Percentiles rank a stretch among this genome's conserved stretches.
Evolutionary conservation across 1,140 invertebrate genomes (phyloP).

Genomic region (Streblospio benedicti): DNA sequence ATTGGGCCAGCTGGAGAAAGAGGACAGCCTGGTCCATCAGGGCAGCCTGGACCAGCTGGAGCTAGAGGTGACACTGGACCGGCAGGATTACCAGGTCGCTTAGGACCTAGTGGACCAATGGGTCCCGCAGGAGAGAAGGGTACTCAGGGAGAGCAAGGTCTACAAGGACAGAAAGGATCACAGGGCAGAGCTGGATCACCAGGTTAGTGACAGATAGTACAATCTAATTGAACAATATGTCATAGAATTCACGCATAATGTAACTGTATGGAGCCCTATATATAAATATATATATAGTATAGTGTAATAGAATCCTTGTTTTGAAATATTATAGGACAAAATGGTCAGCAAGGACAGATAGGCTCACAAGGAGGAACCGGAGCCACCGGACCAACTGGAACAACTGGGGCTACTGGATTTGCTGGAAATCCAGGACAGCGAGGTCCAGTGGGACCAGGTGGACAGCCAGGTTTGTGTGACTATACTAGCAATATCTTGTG

Average conservation of each 20-base stretch:
- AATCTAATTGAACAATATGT: constrained; percentile 5
- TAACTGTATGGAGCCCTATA: constrained; percentile 9
- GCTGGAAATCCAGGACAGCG: not conserved
- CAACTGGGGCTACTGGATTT: constrained; percentile 47
- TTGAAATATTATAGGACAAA: constrained; percentile 28
- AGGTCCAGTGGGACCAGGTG: constrained; percentile 6
- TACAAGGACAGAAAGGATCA: not conserved
- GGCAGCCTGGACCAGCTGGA: not conserved
- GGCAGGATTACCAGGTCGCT: constrained; percentile 3
- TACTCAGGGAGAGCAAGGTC: constrained; percentile 1
- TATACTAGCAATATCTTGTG: too few species aligned
- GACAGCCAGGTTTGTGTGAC: too few species aligned
- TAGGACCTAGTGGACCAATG: constrained; percentile 7
- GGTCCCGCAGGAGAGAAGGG: constrained; percentile 14
- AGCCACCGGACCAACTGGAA: constrained; percentile 34
- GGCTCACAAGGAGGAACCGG: constrained; percentile 36
- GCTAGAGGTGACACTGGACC: not conserved
- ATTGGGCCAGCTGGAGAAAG: not conserved
- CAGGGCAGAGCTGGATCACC: constrained; percentile 1
- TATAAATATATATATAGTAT: too few species aligned
- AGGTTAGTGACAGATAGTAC: not conserved
- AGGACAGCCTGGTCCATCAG: constrained; percentile 11
- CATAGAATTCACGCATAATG: constrained; percentile 6
- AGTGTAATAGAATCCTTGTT: too few species aligned
- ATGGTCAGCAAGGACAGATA: constrained; percentile 32